phyloP scores from a whole-genome alignment of 2,888 invertebrate genomes.

The Helobdella robusta region DNA sequence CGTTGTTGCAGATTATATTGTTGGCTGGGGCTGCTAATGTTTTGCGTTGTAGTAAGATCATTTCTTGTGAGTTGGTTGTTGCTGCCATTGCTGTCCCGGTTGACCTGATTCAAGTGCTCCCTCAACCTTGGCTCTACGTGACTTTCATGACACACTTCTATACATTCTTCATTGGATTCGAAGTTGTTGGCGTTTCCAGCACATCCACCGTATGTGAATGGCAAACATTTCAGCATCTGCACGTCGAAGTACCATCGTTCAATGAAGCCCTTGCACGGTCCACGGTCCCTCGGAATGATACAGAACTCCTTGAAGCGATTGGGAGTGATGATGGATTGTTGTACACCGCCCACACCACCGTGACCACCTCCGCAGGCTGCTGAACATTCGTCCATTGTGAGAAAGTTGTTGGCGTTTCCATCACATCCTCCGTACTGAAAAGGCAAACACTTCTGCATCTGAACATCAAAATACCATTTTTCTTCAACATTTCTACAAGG shows the following conservation, averaged over 20 bases:
- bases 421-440: conserved; percentile 73
- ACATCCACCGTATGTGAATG: conserved; percentile 73
- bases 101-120: no score
- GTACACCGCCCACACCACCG: neutral
- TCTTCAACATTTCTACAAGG: conserved; percentile 60
- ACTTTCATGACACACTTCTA: conserved; percentile 19
- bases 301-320: no score
- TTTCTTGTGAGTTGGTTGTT: neutral
- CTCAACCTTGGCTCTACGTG: no score
- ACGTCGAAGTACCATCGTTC: conserved; percentile 60
- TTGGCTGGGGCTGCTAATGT: neutral
- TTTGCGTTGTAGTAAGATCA: neutral
- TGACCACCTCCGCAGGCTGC: no score
- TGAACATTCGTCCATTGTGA: conserved; percentile 37
- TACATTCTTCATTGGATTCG: conserved; percentile 39
- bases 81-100: neutral
- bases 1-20: neutral
- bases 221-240: conserved; percentile 57
- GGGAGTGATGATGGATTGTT: no score
- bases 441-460: conserved; percentile 58
- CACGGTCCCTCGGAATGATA: neutral
- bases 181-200: conserved; percentile 75
- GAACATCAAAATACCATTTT: conserved; percentile 64
- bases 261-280: conserved; percentile 2
- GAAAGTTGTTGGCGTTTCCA: conserved; percentile 74